Evolutionary conservation across 2,888 invertebrate species (phyloP), one percentile per base, ranked within the genome.

Genomic region (Protonemura montana): DNA sequence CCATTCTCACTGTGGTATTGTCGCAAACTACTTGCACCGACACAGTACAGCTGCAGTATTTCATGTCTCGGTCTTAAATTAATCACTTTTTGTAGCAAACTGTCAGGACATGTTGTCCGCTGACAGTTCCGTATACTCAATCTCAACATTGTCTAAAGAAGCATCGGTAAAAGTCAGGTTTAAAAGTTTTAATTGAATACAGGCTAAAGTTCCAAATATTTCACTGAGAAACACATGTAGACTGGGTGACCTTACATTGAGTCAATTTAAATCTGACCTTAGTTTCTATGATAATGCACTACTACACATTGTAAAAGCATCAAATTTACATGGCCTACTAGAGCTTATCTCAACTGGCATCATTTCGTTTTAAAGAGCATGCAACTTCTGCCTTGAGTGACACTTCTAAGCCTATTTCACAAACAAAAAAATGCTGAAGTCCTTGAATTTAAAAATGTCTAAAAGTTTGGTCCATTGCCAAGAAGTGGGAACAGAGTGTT

Each of bases 1-100:
- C 93, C 93, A 87, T 90, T 90, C 88, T 93, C 93, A 88, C 93
- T 93, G 89, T 94, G 93, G 89, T 94, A 94, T 91, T 86, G 92
- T 91, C 89, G 7, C 59, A 59, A 59, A 59, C 21, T 59, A 21
- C 59, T 21, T 1, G 59, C 59, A 21, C 59, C 13, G 13, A 59
- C 59, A 59, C 16, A 21, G 59, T 59, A 7, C 21, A 10, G 6
- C 7, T 10, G 21, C 21, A 59, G 21, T 1, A 21, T 59, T 92
- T 91, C 80, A 41, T 59, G 13, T 35, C n/a, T 82, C 6, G 7
- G 30, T n/a, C 3, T 81, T 27, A n/a, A 5, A 0, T 81, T n/a
- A 5, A 81, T 27, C 29, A 81, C 81, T 29, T 80, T 26, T 27
- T 30, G 7, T 1, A 78, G 27, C 5, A 78, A 25, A n/a, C n/a